A percentile compares a stretch with the other conserved stretches of the same genome.
phyloP scores from a whole-genome alignment of 2,113 vertebrate species.

The Dasypus novemcinctus region DNA sequence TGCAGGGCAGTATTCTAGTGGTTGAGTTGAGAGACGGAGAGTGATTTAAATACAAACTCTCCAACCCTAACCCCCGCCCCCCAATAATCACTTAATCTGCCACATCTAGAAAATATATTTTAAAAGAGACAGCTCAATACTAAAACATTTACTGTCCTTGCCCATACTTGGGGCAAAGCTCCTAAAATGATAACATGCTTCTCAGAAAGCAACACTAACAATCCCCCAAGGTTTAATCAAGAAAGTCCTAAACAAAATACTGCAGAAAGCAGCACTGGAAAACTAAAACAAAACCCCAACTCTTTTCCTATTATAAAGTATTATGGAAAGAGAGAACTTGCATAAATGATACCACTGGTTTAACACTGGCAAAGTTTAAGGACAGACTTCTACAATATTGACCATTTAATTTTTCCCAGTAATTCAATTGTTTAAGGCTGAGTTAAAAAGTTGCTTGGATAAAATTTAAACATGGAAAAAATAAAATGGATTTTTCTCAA shows the following conservation, averaged over 20 bases:
- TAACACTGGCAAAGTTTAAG: background rate
- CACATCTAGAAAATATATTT: conserved; percentile 11
- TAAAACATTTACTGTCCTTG: conserved; percentile 12
- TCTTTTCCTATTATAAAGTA: background rate
- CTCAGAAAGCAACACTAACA: conserved; percentile 48
- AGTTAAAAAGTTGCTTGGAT: conserved; percentile 7
- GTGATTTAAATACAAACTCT: background rate
- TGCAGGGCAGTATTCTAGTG: background rate
- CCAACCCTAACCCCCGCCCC: background rate
- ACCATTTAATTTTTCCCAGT: conserved; percentile 11
- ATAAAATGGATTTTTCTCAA: background rate
- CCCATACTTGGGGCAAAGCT: conserved; percentile 10
- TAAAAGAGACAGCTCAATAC: conserved; percentile 25
- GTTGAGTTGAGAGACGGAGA: background rate
- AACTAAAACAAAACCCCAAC: conserved; percentile 1
- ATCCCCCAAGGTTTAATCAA: conserved; percentile 21
- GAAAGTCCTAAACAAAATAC: conserved; percentile 35
- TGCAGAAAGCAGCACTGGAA: background rate
- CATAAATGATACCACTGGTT: background rate
- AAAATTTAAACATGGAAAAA: conserved; percentile 49
- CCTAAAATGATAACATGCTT: conserved; percentile 33
- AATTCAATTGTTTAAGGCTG: background rate
- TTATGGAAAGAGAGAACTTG: background rate
- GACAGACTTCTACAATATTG: background rate
- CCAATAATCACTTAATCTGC: background rate